phyloP scores from a whole-genome alignment of 2,113 vertebrate species.

The Tamias sibiricus region DNA sequence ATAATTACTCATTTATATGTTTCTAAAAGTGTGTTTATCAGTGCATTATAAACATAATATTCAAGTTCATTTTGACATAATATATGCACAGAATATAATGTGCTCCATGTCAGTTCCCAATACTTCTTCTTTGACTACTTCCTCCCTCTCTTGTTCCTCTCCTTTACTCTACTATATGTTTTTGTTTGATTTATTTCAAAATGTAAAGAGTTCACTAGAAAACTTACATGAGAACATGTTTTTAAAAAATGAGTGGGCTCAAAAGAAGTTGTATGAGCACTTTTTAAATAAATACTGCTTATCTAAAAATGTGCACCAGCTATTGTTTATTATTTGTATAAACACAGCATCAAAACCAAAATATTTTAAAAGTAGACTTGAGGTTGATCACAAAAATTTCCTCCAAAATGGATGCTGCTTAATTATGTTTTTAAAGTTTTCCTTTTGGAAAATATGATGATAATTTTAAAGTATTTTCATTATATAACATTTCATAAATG shows the following conservation, averaged over 20 bases:
- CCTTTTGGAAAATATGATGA: constrained; percentile 16
- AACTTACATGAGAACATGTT: neutral
- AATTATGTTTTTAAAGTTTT: neutral
- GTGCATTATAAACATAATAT: no score
- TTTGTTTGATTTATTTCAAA: neutral
- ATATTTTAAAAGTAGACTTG: neutral
- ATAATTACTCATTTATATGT: neutral
- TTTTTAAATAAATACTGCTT: neutral
- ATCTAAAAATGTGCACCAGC: neutral
- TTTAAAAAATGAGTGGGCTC: neutral
- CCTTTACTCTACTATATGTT: neutral
- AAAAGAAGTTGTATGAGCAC: neutral
- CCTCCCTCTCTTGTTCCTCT: no score
- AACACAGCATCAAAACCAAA: neutral
- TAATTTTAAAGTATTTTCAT: neutral
- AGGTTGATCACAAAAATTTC: neutral
- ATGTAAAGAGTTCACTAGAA: neutral
- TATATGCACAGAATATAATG: no score
- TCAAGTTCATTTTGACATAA: no score
- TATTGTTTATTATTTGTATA: constrained; percentile 30
- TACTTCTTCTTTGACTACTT: no score
- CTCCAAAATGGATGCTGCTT: neutral
- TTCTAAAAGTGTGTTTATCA: neutral
- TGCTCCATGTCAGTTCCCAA: no score
- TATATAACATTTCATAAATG: neutral